These are phyloP conservation scores for Uria lomvia DNA, from an alignment of 2,113 vertebrate species.

Conservation along the genomic window DNA sequence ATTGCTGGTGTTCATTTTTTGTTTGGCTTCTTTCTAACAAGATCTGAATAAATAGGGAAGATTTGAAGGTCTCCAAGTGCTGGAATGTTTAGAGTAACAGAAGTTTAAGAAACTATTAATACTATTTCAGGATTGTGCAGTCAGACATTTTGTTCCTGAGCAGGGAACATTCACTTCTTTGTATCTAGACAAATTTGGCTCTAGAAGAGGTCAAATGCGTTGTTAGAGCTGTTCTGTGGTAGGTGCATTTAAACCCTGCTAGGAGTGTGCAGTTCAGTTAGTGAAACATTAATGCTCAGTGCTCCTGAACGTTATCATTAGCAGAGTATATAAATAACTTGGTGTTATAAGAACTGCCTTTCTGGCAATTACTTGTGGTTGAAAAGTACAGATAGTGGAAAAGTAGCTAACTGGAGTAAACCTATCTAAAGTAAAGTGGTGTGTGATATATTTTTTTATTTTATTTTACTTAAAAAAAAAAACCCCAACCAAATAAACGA, in stretches of 20 bases:
- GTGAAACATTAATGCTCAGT: constrained; percentile 10
- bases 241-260: background rate
- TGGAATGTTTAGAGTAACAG: background rate
- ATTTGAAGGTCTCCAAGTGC: background rate
- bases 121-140: background rate
- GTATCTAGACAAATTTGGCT: background rate
- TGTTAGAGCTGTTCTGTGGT: background rate
- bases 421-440: background rate
- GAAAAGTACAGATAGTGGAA: background rate
- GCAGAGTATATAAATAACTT: background rate
- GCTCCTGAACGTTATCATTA: background rate
- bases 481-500: background rate
- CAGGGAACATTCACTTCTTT: background rate
- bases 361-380: background rate
- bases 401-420: background rate
- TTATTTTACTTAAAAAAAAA: background rate
- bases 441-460: background rate
- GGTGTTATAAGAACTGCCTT: background rate
- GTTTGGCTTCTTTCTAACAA: background rate
- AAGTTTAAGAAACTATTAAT: background rate
- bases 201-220: background rate
- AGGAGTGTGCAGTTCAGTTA: background rate
- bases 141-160: background rate
- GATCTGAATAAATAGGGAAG: background rate
- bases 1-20: background rate